Evolutionary conservation across 2,797 vertebrate genomes (phyloP), one percentile per base, ranked within the genome.

Genomic region (Sternarchorhynchus goeldii): DNA sequence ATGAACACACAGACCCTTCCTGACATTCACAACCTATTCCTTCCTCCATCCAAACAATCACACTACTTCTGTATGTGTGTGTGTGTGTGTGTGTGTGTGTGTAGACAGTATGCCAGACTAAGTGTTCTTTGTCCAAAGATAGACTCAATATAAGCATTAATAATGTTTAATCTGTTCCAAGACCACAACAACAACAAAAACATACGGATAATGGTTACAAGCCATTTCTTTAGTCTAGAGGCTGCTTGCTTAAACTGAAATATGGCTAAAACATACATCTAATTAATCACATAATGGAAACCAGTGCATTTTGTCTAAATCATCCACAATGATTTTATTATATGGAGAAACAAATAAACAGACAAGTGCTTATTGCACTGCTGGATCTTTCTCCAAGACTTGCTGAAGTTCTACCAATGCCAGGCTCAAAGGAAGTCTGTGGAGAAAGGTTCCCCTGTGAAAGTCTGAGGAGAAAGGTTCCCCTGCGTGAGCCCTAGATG

Each of bases 21-120:
- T 93, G 92, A 87, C 88, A 93, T 93, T 93, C 92, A 91, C 77
- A 77, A 74, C 81, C 66, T 86, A 86, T 93, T 93, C 92, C 92
- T 92, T 92, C 91, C 91, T 89, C 82, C 31, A 16, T 81, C 82
- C 79, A 87, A 88, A 88, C 86, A 77, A 62, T 75, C 79, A 73
- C 60, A 77, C 76, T 56, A 72, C 21, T 18, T 66, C 2, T 59
- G 59, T 62, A 58, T 73, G 68, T 69, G 50, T 81, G 57, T 78
- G 66, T 75, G 12, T 59, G 25, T 62, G 41, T 34, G 59, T 17
- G 58, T 41, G 73, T 6, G 25, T 1, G 68, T 56, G 69, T 75
- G 6, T 45, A 4, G 32, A 67, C 66, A 36, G 32, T 56, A 29
- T 76, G 63, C 76, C 68, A 85, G 84, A 83, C 84, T 79, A 76